Evolutionary conservation across 2,797 vertebrate species (phyloP), one percentile per base, ranked within the genome.

Genomic region (Coluber constrictor): DNA sequence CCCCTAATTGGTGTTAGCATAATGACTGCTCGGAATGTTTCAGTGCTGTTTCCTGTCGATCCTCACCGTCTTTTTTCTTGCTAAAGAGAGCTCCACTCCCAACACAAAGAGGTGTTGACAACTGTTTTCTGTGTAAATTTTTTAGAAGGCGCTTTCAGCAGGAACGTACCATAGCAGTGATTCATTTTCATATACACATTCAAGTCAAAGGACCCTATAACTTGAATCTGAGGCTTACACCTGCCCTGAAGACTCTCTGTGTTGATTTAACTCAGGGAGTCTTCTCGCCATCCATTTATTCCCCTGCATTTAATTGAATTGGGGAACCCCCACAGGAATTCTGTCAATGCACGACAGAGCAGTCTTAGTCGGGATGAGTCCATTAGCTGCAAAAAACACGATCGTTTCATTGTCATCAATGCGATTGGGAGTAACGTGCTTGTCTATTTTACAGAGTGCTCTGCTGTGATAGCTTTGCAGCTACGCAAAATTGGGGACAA

Each of bases 401-500:
- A 47, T 2, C 20, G 1, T 43, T 43, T 79, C 74, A 25, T 43
- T 1, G 2, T 37, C 37, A 20, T 20, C 37, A 2, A 25, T 25
- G 74, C 74, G 25, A 10, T 23, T 87, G 79, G 13, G 29, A 59
- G 74, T 25, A 18, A 5, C 54, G 1, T 88, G 6, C 11, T 51
- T 27, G 0, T 92, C 3, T 94, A 4, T 87, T 90, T 95, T 66
- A 59, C 96, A 98, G 96, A 97, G 25, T 97, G 97, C 23, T 74
- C 70, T 1, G 70, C 1, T 0, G 7, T 8, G 32, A 74, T 74
- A 20, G 96, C 95, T 0, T 51, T 93, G 63, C 97, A 98, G 61
- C 90, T 98, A 29, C 91, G 96, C 43, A 96, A 92, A 91, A 96
- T 98, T 1, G 98, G 98, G 3, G 98, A 98, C 93, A 97, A 96